phyloP scores from a whole-genome alignment of 2,797 vertebrate genomes.

The Pipistrellus pipistrellus region DNA sequence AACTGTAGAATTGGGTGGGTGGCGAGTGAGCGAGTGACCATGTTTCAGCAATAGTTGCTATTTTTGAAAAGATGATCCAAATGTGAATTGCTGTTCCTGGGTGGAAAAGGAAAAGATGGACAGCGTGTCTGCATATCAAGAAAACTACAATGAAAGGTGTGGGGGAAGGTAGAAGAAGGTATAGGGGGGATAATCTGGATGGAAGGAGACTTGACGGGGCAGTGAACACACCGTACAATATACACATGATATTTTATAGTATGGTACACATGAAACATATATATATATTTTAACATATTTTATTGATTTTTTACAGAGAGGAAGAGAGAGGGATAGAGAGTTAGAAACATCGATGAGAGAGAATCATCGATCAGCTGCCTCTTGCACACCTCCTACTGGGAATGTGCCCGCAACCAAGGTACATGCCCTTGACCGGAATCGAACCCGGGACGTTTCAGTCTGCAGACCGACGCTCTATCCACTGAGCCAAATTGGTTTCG shows the following conservation, averaged over 20 bases:
- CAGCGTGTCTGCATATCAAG: conserved; percentile 33
- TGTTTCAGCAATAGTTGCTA: conserved; percentile 31
- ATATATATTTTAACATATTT: too few relatives aligned
- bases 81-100: background rate
- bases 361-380: too few relatives aligned
- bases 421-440: too few relatives aligned
- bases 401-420: too few relatives aligned
- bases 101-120: conserved; percentile 38
- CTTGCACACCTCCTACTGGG: too few relatives aligned
- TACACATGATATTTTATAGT: background rate
- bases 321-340: too few relatives aligned
- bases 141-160: conserved; percentile 14
- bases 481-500: too few relatives aligned
- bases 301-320: too few relatives aligned
- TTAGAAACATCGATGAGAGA: too few relatives aligned
- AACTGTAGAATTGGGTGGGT: background rate
- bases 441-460: too few relatives aligned
- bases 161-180: background rate
- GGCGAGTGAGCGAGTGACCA: background rate
- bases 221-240: background rate
- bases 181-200: background rate
- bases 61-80: conserved; percentile 55
- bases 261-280: background rate
- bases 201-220: background rate
- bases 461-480: too few relatives aligned